A percentile compares a stretch with the other conserved stretches of the same genome.
Conservation (phyloP, 2,113 vertebrate species). For the Oreotrochilus melanogaster region DNA sequence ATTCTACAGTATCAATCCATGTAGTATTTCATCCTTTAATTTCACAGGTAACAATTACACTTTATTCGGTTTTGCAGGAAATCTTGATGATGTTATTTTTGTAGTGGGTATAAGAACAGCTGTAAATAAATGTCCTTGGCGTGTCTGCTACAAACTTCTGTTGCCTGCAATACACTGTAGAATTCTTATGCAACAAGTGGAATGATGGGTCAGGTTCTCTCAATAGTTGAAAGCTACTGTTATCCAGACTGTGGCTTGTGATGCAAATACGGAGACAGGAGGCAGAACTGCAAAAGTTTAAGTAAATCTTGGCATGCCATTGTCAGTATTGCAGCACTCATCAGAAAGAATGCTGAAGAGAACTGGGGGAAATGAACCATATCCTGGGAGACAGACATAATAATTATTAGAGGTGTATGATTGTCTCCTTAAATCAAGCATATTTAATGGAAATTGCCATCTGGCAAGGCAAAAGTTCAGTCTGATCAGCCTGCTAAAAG, state of each 20-base stretch:
- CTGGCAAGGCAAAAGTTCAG: neutral
- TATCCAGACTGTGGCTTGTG: neutral
- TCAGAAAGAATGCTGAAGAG: neutral
- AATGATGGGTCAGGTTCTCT: neutral
- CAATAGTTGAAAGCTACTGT: neutral
- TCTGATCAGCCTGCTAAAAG: neutral
- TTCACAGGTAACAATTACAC: neutral
- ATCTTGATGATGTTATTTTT: neutral
- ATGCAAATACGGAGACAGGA: neutral
- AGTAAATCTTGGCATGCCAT: neutral
- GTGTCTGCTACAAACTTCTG: neutral
- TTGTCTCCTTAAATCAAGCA: neutral
- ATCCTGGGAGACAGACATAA: neutral
- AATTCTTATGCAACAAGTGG: neutral
- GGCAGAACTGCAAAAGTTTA: neutral
- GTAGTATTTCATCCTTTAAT: neutral
- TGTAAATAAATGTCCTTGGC: neutral
- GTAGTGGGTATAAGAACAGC: neutral
- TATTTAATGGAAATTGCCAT: neutral
- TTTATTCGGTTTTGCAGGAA: neutral
- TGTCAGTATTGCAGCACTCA: neutral
- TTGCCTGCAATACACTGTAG: neutral
- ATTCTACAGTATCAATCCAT: too few species aligned
- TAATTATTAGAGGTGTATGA: neutral
- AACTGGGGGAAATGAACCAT: neutral